These are phyloP conservation scores for Sclerurus mexicanus DNA, from an alignment of 2,113 vertebrate genomes.

Conservation along the genomic window DNA sequence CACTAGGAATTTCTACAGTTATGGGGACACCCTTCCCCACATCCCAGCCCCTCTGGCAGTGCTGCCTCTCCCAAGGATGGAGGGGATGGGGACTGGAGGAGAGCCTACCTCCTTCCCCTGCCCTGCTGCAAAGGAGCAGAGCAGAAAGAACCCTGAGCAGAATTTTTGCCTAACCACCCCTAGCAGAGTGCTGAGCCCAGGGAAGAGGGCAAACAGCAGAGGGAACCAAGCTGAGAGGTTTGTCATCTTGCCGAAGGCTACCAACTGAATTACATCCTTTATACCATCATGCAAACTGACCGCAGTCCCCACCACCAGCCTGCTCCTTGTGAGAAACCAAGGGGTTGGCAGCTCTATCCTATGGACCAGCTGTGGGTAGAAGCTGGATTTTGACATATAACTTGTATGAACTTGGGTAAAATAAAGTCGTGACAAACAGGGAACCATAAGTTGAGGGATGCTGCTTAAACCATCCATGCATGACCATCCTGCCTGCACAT, in stretches of 20 bases:
- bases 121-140: accelerated
- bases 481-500: background rate
- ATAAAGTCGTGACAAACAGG: background rate
- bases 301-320: background rate
- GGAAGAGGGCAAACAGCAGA: background rate
- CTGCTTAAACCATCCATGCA: background rate
- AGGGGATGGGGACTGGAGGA: background rate
- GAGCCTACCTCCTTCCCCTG: background rate
- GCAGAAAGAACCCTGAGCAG: background rate
- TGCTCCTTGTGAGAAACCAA: background rate
- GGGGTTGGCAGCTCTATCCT: background rate
- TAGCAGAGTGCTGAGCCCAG: background rate
- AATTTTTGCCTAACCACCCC: background rate
- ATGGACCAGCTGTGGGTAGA: background rate
- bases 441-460: background rate
- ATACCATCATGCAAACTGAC: background rate
- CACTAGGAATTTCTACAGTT: background rate
- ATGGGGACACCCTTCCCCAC: accelerated
- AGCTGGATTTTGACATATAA: background rate
- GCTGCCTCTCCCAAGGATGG: background rate
- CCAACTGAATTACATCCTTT: background rate
- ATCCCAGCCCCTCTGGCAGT: background rate
- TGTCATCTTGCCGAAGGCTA: background rate
- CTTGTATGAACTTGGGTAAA: background rate
- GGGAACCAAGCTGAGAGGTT: background rate